Base-by-base conservation (phyloP, 2,888 invertebrate genomes). In the Hanleya hanleyi region DNA sequence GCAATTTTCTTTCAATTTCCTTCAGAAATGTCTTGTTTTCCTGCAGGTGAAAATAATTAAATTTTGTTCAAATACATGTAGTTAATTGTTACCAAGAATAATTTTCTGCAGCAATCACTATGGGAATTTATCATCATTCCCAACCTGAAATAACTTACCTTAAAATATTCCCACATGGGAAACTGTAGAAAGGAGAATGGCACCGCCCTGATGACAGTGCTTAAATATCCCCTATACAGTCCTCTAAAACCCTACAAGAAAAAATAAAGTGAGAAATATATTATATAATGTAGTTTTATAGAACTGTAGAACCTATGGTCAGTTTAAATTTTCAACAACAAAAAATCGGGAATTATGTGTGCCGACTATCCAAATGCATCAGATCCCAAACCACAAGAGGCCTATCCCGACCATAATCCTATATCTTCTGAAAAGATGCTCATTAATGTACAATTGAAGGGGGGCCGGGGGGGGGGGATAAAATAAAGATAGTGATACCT, bases 171-270 rank as follows among this genome's bases (percentile, higher is more conserved):
- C 96, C 99, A 98, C 2, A 98, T 89, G 0, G 99, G 98, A 92
- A 98, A 96, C 91, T 99, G 98, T 72, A 99, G 95, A 70, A 97
- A 93, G 29, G 97, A 96, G 92, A 99, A 99, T 0, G 99, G 99
- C 74, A 99, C 93, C 91, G 98, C 98, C 75, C 92, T 81, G 5
- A 89, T 69, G 15, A 92, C 89, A 2, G 92, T 93, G 64, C 90
- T 92, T 6, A 88, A 74, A 79, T 91, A 92, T 1, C 97, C 96
- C 77, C 92, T 86, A 82, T 92, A 93, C n/a, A 93, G 82, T 0
- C 93, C 92, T 32, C 70, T 47, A 64, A 91, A 72, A 7, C 93
- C 93, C 89, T 91, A 79, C 9, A 73, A 71, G 32, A 65, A 49
- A 49, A 57, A 18, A 37, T 22, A 29, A n/a, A n/a, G 22, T 57